A percentile compares a stretch with the other conserved stretches of the same genome.
These are phyloP conservation scores for Pimephales promelas DNA, from an alignment of 2,113 vertebrate species.

Conservation along the genomic window DNA sequence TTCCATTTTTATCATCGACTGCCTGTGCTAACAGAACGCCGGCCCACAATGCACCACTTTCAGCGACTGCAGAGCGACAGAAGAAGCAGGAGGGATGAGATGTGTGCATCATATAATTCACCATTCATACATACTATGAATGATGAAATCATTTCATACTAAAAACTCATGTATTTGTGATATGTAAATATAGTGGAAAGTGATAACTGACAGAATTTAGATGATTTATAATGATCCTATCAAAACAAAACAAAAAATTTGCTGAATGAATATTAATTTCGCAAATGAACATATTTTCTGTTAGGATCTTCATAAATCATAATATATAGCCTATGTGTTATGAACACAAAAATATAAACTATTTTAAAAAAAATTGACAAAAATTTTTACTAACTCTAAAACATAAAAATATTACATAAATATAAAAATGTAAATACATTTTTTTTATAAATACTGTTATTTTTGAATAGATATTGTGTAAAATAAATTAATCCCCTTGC, in stretches of 20 bases:
- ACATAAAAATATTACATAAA: too few relatives aligned
- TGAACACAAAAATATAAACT: too few relatives aligned
- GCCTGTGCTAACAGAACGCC: neutral
- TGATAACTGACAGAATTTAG: neutral
- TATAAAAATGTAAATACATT: too few relatives aligned
- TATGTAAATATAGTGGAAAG: neutral
- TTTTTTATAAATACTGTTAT: too few relatives aligned
- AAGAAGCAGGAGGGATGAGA: neutral
- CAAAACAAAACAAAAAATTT: too few relatives aligned
- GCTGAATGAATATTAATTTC: too few relatives aligned
- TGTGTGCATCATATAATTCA: too few relatives aligned
- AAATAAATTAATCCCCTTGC: neutral
- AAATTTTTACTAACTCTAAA: neutral
- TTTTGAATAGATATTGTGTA: neutral
- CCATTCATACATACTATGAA: too few relatives aligned
- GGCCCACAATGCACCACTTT: neutral
- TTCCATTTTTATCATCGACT: neutral
- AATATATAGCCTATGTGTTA: too few relatives aligned
- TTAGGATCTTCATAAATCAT: neutral
- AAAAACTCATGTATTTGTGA: neutral
- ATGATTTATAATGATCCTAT: neutral
- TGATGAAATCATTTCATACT: neutral
- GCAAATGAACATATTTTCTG: neutral
- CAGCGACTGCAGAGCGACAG: neutral
- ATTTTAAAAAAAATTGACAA: too few relatives aligned